phyloP scores from a whole-genome alignment of 1,140 invertebrate genomes.

The Pentalonia nigronervosa region DNA sequence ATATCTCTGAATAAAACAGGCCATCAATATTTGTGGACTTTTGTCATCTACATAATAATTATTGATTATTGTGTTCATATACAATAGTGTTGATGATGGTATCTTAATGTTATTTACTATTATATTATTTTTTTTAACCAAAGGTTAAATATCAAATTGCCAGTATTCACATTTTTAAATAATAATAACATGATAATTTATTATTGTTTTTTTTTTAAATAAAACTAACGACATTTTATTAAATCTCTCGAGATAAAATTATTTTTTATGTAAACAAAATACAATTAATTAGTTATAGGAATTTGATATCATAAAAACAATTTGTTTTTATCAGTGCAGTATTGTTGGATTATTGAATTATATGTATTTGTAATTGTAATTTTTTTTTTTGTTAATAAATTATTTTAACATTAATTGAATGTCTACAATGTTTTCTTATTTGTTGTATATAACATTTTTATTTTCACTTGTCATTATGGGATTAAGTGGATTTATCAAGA shows the following conservation, averaged over 20 bases:
- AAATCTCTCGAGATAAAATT: not conserved
- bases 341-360: slow-evolving; percentile 28
- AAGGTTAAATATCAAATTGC: not conserved
- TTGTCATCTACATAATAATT: not conserved
- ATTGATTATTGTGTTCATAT: not conserved
- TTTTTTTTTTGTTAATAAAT: slow-evolving; percentile 33
- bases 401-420: not conserved
- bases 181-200: not conserved
- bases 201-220: slow-evolving; percentile 10
- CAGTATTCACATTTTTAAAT: slow-evolving; percentile 26
- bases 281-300: slow-evolving; percentile 26
- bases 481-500: not conserved
- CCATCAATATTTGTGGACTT: not conserved
- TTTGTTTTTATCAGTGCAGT: slow-evolving; percentile 22
- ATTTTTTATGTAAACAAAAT: not conserved
- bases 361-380: not conserved
- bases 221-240: not conserved
- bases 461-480: not conserved
- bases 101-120: not conserved
- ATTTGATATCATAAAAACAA: not conserved
- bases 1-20: not conserved
- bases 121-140: not conserved
- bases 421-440: not conserved
- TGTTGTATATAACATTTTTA: too few relatives aligned
- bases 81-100: not conserved